phyloP scores from a whole-genome alignment of 2,113 vertebrate species.

The Isurus oxyrinchus region DNA sequence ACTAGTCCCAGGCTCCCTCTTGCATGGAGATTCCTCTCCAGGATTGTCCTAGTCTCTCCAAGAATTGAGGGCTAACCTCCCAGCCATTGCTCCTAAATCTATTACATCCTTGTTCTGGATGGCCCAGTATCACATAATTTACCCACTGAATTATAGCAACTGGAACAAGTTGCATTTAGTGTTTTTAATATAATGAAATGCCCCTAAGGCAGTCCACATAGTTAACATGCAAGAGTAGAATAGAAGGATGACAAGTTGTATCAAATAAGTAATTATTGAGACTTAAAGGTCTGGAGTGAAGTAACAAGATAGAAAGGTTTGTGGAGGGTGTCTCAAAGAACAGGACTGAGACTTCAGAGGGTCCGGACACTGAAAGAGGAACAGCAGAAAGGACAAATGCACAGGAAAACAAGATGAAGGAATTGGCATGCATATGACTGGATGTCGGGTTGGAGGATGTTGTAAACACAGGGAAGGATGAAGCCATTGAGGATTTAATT shows the following conservation, averaged over 20 bases:
- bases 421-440: background rate
- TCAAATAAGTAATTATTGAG: background rate
- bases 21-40: too few species aligned
- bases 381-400: background rate
- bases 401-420: background rate
- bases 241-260: background rate
- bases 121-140: background rate
- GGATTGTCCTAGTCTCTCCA: too few species aligned
- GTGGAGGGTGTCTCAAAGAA: background rate
- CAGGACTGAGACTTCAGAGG: background rate
- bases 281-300: background rate
- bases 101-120: too few species aligned
- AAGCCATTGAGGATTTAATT: too few species aligned
- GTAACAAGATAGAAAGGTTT: background rate
- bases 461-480: too few species aligned
- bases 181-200: background rate
- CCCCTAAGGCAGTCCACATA: background rate
- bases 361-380: background rate
- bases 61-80: too few species aligned
- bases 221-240: background rate
- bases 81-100: too few species aligned
- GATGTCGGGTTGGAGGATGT: too few species aligned
- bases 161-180: background rate
- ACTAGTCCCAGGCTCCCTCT: too few species aligned
- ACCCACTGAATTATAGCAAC: background rate